These are phyloP conservation scores for Bombycilla garrulus DNA, from an alignment of 2,113 vertebrate genomes.

Conservation along the genomic window DNA sequence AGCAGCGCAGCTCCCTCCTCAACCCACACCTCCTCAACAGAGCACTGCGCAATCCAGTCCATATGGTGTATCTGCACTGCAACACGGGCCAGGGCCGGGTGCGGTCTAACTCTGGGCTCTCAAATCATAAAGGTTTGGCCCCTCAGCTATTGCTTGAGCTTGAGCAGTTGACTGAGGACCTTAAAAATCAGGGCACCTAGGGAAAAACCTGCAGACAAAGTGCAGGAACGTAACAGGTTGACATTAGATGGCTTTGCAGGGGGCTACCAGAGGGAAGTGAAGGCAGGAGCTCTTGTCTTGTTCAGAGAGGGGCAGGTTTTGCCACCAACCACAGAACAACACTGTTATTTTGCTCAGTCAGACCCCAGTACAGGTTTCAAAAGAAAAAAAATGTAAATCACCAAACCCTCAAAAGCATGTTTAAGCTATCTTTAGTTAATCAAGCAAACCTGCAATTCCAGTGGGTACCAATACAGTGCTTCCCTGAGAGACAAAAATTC, in stretches of 20 bases:
- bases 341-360: neutral
- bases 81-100: neutral
- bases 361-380: neutral
- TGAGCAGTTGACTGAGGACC: neutral
- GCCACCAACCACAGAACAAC: neutral
- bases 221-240: neutral
- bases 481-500: neutral
- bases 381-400: neutral
- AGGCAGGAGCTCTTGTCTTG: neutral
- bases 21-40: constrained; percentile 52
- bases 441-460: neutral
- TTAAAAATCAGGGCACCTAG: neutral
- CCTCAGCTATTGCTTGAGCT: neutral
- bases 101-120: neutral
- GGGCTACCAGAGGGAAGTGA: neutral
- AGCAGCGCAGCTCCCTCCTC: constrained; percentile 46
- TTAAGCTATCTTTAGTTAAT: neutral
- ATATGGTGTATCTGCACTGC: constrained; percentile 20
- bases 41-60: constrained; percentile 46
- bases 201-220: neutral
- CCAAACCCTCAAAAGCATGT: neutral
- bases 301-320: neutral
- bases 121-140: neutral
- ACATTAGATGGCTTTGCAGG: neutral
- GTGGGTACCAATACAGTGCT: neutral